Conservation (phyloP, 2,113 vertebrate species). For the Aplodontia rufa region DNA sequence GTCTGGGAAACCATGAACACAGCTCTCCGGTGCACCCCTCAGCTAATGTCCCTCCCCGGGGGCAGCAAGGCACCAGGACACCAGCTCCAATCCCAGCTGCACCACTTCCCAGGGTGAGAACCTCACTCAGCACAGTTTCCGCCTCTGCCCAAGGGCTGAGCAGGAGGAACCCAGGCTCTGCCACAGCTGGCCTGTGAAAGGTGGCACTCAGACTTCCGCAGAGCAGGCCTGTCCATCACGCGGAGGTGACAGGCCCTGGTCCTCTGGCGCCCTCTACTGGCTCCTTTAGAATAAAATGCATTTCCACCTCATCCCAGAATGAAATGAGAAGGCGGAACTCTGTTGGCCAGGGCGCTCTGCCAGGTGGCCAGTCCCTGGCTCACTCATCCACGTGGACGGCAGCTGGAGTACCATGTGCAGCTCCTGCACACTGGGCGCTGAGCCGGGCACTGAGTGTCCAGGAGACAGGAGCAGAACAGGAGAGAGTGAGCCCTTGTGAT, state of each 20-base stretch:
- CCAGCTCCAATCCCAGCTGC: neutral
- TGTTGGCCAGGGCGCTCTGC: fast-evolving
- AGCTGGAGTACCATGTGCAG: fast-evolving
- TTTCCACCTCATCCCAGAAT: fast-evolving
- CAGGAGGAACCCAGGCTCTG: no score
- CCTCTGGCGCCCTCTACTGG: constrained; percentile 49
- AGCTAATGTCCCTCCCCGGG: fast-evolving
- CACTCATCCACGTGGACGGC: neutral
- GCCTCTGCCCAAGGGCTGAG: neutral
- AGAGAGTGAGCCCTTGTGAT: no score
- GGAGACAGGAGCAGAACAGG: no score
- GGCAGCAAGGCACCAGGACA: neutral
- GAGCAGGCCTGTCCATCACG: no score
- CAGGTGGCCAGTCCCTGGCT: neutral
- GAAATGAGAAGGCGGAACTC: fast-evolving
- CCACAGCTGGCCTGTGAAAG: neutral
- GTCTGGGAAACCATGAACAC: neutral
- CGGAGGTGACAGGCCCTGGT: neutral
- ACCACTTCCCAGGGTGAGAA: neutral
- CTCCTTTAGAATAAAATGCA: neutral
- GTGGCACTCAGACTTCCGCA: neutral
- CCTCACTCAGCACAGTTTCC: fast-evolving
- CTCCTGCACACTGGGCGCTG: fast-evolving
- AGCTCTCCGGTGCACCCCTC: fast-evolving
- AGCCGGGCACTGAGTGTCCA: fast-evolving